phyloP scores from a whole-genome alignment of 2,113 vertebrate species.

The Redunca redunca region DNA sequence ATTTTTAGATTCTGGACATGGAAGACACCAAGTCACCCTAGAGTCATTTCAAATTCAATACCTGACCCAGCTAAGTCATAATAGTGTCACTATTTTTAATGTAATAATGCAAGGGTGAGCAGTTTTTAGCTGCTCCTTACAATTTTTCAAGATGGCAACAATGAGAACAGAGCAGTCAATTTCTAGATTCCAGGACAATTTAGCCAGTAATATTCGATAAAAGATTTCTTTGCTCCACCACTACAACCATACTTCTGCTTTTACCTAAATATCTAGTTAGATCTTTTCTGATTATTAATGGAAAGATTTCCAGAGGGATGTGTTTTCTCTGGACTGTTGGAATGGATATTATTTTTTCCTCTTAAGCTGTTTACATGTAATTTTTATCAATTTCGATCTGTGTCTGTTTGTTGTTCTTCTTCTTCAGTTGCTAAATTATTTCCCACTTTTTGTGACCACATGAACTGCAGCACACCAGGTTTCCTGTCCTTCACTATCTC shows the following conservation, averaged over 20 bases:
- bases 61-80: background rate
- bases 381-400: background rate
- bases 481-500: background rate
- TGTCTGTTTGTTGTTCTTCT: background rate
- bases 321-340: background rate
- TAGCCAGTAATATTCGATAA: background rate
- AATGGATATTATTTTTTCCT: background rate
- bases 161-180: background rate
- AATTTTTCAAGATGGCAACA: background rate
- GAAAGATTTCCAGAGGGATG: background rate
- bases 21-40: background rate
- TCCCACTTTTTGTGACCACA: background rate
- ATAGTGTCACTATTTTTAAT: conserved; percentile 8
- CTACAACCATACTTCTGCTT: background rate
- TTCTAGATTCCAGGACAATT: background rate
- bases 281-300: background rate
- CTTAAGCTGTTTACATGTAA: background rate
- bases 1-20: background rate
- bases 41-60: background rate
- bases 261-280: background rate
- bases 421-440: background rate
- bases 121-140: background rate
- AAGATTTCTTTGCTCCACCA: background rate
- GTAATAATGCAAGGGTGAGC: background rate
- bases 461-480: background rate